Base-by-base conservation (phyloP, 2,113 vertebrate genomes). In the Gadus chalcogrammus region DNA sequence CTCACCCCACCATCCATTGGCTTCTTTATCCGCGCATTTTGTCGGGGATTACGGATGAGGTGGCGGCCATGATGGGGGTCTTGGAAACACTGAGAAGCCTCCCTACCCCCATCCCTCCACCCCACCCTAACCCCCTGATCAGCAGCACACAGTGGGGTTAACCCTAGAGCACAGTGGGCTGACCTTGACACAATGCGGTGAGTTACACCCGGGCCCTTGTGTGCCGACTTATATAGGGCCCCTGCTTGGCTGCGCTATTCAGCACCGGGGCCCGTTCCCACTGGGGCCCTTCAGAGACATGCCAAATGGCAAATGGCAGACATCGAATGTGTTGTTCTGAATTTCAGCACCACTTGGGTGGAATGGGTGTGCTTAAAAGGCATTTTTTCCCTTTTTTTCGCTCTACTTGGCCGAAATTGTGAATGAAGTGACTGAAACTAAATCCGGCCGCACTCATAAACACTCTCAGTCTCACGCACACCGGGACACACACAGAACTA, bases 61-160 rank as follows among this genome's bases (percentile, higher is more conserved):
- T 61, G 11, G 60, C 16, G 73, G 59, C 82, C 90, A 90, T 92
- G 88, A 92, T 70, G 73, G 74, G 68, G 79, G 74, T 70, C 84
- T 90, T 84, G 82, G 70, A 77, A 84, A 82, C n/a, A 35, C 31
- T 35, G 31, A 35, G 6, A 67, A 82, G 75, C 79, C 79, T 6
- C 31, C 31, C 31, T 35, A 35, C 31, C 31, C 28, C 31, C 31
- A 35, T 0, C 31, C 31, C 31, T 35, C 31, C 31, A 18, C 59
- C 4, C 59, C 17, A 22, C 60, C n/a, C 60, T 35, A 35, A 35
- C 9, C 64, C 42, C 52, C 73, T 79, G 74, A 79, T 87, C 80
- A 13, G 77, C 88, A 79, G 82, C 80, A 86, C 85, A 86, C 82
- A 82, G 82, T 71, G 79, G 58, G 81, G 84, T 85, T 85, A 82